Conservation (phyloP, 2,888 invertebrate species). For the Lasioglossum malachurum region DNA sequence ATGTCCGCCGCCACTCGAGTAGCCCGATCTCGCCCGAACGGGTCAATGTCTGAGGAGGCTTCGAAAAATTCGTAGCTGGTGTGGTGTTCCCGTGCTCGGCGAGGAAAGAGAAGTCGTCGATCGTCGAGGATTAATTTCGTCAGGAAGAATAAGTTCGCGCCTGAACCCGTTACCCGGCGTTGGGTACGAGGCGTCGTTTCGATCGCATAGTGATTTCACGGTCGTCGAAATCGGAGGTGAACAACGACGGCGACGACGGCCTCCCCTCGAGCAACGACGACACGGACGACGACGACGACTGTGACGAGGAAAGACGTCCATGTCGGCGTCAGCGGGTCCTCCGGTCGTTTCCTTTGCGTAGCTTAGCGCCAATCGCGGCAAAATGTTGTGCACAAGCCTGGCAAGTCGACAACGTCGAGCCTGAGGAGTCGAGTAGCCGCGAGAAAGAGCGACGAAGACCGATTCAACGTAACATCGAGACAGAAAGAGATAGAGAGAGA, state of each 20-base stretch:
- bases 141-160: conserved; percentile 48
- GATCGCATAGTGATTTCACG: conserved; percentile 46
- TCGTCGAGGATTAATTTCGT: conserved; percentile 53
- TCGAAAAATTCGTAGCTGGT: conserved; percentile 87
- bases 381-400: conserved; percentile 63
- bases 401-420: conserved; percentile 59
- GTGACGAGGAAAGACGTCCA: conserved; percentile 48
- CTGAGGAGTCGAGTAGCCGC: conserved; percentile 57
- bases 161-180: conserved; percentile 34
- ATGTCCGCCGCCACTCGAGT: conserved; percentile 86
- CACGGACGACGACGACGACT: conserved; percentile 55
- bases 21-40: conserved; percentile 89
- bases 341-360: conserved; percentile 30
- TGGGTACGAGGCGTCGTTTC: conserved; percentile 53
- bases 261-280: conserved; percentile 59
- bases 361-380: conserved; percentile 53
- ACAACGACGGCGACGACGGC: conserved; percentile 59
- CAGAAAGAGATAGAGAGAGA: conserved; percentile 45
- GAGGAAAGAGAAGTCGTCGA: conserved; percentile 71
- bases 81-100: conserved; percentile 85
- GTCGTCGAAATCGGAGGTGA: conserved; percentile 42
- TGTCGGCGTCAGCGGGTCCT: conserved; percentile 54
- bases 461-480: conserved; percentile 40
- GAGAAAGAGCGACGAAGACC: conserved; percentile 52
- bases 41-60: conserved; percentile 89